Percentiles rank a stretch among this genome's conserved stretches.
Conservation (phyloP, 1,140 invertebrate genomes). For the Eurytemora carolleeae region DNA sequence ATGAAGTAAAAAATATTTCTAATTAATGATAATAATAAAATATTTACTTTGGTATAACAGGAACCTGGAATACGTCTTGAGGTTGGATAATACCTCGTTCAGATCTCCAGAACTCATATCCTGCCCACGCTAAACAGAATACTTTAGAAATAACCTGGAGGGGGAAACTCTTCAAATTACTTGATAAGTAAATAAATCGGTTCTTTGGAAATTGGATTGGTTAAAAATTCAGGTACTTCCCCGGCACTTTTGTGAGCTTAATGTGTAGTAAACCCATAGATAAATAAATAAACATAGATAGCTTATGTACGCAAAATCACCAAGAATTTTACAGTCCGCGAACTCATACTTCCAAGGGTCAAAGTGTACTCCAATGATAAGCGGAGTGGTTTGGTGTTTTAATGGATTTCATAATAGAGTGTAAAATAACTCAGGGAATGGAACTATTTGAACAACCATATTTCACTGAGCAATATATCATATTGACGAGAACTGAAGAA, state of each 20-base stretch:
- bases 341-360: too few relatives aligned
- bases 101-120: background rate
- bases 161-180: too few relatives aligned
- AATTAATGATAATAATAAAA: too few relatives aligned
- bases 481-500: too few relatives aligned
- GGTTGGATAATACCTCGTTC: slow-evolving; percentile 22
- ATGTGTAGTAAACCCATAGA: background rate
- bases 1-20: too few relatives aligned
- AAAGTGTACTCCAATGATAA: too few relatives aligned
- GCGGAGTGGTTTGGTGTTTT: too few relatives aligned
- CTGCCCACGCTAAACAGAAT: background rate
- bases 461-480: too few relatives aligned
- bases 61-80: slow-evolving; percentile 26
- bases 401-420: too few relatives aligned
- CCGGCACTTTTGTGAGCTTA: background rate
- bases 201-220: background rate
- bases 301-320: background rate
- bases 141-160: background rate
- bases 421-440: too few relatives aligned
- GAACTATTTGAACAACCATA: too few relatives aligned
- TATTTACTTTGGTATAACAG: slow-evolving; percentile 28
- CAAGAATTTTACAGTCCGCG: too few relatives aligned
- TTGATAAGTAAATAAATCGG: background rate
- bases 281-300: background rate
- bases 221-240: background rate